Conservation (phyloP, 2,797 vertebrate species). For the Setipinna tenuifilis region DNA sequence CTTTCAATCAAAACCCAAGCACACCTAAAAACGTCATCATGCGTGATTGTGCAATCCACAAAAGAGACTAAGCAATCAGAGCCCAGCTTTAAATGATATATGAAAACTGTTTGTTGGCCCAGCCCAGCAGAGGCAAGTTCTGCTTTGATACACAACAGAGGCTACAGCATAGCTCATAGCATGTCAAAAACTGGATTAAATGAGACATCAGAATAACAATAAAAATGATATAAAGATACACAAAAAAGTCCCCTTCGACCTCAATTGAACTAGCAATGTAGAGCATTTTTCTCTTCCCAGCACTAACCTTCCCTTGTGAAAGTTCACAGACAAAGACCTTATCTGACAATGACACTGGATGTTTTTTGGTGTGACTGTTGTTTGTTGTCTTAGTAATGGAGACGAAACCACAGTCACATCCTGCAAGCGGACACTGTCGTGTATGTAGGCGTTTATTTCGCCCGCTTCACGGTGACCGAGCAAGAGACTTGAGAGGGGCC, state of each 20-base stretch:
- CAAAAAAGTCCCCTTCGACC: neutral
- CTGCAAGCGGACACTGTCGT: neutral
- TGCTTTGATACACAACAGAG: no score
- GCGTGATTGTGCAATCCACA: no score
- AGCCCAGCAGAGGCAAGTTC: no score
- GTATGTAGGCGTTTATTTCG: neutral
- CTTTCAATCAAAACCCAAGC: no score
- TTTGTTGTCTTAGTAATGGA: neutral
- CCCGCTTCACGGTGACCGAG: neutral
- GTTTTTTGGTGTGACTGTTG: neutral
- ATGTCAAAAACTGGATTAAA: neutral
- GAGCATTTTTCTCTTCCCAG: neutral
- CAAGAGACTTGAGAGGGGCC: neutral
- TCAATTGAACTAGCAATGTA: neutral
- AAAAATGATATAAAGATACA: neutral
- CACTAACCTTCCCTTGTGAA: neutral
- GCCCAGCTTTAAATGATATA: no score
- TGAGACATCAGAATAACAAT: neutral
- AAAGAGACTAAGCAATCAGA: no score
- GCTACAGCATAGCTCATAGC: neutral
- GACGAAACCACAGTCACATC: neutral
- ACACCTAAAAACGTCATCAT: no score
- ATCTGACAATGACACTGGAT: neutral
- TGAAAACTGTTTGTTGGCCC: no score
- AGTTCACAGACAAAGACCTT: neutral